These are phyloP conservation scores for Diabrotica balteata DNA, from an alignment of 2,888 invertebrate species.

Conservation along the genomic window DNA sequence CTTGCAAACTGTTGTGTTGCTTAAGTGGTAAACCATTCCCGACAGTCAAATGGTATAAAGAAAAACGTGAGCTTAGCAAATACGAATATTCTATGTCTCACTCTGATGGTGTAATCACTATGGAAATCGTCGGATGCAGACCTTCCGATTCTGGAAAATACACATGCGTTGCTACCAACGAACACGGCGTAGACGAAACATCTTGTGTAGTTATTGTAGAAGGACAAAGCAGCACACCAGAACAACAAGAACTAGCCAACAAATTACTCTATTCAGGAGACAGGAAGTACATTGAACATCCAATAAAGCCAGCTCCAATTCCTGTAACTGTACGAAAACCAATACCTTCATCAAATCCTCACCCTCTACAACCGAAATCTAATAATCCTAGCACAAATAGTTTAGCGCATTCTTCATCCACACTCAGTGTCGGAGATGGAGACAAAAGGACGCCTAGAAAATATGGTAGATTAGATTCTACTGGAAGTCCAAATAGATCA, in stretches of 20 bases:
- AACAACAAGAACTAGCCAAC: slow-evolving; percentile 84
- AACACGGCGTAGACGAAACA: slow-evolving; percentile 94
- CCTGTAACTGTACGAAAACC: slow-evolving; percentile 72
- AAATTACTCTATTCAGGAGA: slow-evolving; percentile 90
- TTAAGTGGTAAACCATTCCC: slow-evolving; percentile 94
- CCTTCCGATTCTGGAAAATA: slow-evolving; percentile 97
- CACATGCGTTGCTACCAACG: slow-evolving; percentile 90
- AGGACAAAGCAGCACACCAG: slow-evolving; percentile 79
- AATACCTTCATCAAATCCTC: slow-evolving; percentile 60
- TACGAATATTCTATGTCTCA: slow-evolving; percentile 90
- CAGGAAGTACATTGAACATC: slow-evolving; percentile 86
- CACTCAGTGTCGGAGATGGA: slow-evolving; percentile 58
- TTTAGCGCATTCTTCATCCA: slow-evolving; percentile 60
- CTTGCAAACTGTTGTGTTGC: slow-evolving; percentile 97
- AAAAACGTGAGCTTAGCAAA: slow-evolving; percentile 88
- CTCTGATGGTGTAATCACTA: slow-evolving; percentile 94
- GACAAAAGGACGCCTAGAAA: slow-evolving; percentile 66
- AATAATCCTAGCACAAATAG: slow-evolving; percentile 49
- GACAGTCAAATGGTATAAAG: slow-evolving; percentile 92
- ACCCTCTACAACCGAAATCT: slow-evolving; percentile 56
- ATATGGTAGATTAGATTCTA: slow-evolving; percentile 75
- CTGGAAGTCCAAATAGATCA: slow-evolving; percentile 85
- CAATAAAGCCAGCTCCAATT: slow-evolving; percentile 79
- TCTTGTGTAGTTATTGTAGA: slow-evolving; percentile 95
- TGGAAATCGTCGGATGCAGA: slow-evolving; percentile 95